phyloP scores from a whole-genome alignment of 2,888 invertebrate species.

The Odontocolon sp. region DNA sequence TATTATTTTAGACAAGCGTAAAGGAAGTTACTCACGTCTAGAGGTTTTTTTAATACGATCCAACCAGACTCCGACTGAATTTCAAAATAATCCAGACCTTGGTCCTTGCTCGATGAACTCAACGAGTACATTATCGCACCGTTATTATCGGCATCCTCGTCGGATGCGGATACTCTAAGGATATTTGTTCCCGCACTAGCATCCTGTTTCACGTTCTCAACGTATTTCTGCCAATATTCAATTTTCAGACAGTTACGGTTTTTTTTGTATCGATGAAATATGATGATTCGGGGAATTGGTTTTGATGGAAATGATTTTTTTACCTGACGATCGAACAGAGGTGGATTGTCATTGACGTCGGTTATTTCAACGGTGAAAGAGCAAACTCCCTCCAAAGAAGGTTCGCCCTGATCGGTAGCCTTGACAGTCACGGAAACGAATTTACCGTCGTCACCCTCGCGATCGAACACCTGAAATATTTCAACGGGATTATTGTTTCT shows the following conservation, averaged over 20 bases:
- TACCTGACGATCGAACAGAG: conserved; percentile 97
- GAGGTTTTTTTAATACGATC: conserved; percentile 96
- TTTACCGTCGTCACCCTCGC: conserved; percentile 98
- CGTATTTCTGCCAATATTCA: conserved; percentile 89
- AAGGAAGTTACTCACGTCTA: conserved; percentile 92
- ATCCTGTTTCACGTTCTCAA: conserved; percentile 98
- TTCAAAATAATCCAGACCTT: conserved; percentile 94
- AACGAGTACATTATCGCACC: conserved; percentile 96
- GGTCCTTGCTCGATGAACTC: conserved; percentile 93
- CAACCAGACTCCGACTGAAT: conserved; percentile 98
- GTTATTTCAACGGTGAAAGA: conserved; percentile 99
- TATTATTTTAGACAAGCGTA: conserved; percentile 43
- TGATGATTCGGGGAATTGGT: not conserved
- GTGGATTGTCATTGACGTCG: conserved; percentile 98
- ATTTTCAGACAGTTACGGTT: not conserved
- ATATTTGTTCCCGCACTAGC: conserved; percentile 97
- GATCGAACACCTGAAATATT: conserved; percentile 89
- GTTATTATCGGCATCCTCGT: conserved; percentile 98
- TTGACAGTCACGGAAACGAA: conserved; percentile 98
- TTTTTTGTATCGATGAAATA: not conserved
- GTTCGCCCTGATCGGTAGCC: conserved; percentile 99
- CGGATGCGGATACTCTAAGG: conserved; percentile 96
- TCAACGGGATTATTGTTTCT: conserved; percentile 2
- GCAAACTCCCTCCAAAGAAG: conserved; percentile 98
- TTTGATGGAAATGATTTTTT: conserved; percentile 60